Base-by-base conservation (phyloP, 1,140 invertebrate genomes). In the Leptoteleia sp. region DNA sequence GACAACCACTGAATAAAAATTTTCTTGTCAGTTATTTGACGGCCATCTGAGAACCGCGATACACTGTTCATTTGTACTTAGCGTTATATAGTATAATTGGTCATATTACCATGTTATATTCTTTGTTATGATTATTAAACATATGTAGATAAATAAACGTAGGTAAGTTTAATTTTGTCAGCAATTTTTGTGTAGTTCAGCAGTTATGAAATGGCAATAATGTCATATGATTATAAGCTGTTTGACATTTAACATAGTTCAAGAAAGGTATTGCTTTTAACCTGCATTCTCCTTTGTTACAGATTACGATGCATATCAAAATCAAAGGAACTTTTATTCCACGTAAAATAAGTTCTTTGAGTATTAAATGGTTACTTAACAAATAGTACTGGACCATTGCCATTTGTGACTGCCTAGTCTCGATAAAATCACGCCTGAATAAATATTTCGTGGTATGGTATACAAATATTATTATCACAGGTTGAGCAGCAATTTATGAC, bases 251-350 rank as follows among this genome's bases (percentile, higher is more conserved):
- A 29, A 29, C 8, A 29, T 3, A 22, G 5, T 7, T 29, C 27
- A 29, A 7, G 8, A 7, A 7, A 29, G 27, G 8, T 7, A 4
- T 1, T 7, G 27, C 8, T 22, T 52, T 40, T 40, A 40, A 40
- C 35, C 12, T 48, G 31, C 9, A 16, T 5, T n/a, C 42, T 43
- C 25, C 57, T 61, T 61, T 61, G 57, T 61, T 61, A 6, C 57
- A 61, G 57, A 61, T 37, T 47, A 61, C 42, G 57, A 61, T 11
- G 47, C 31, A 47, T 27, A 11, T 13, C 2, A 48, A 48, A 38
- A 16, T 37, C 12, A 61, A 37, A 48, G 0, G 2, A 12, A 11
- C 0, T 15, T 15, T 38, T 13, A 25, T 59, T 22, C 11, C 5
- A 9, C 8, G 31, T 45, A n/a, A 16, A 27, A 13, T 4, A 4